Evolutionary conservation across 2,113 vertebrate genomes (phyloP).

Genomic region (Gopherus flavomarginatus): DNA sequence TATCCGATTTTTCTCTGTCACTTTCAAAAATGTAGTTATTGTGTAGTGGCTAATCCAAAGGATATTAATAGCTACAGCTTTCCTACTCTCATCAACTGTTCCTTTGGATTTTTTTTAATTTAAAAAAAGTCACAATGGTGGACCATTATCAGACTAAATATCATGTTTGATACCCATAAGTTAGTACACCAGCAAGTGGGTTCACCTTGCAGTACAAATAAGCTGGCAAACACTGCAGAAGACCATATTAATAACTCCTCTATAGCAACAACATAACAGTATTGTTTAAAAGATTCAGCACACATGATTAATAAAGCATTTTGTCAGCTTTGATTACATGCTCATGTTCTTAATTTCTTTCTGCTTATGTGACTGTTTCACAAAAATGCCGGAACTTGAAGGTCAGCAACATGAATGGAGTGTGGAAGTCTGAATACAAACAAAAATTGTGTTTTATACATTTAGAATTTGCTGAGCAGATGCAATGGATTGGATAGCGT

Average conservation of each 20-base stretch:
- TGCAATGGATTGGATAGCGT: neutral
- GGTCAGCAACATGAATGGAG: neutral
- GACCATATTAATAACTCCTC: neutral
- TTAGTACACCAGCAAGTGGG: neutral
- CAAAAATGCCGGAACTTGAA: neutral
- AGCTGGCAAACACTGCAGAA: neutral
- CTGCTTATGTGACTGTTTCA: neutral
- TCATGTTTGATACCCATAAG: neutral
- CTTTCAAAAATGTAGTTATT: neutral
- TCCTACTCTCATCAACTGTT: neutral
- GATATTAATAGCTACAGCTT: neutral
- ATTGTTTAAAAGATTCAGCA: neutral
- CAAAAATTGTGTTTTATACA: constrained; percentile 3
- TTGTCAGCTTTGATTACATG: constrained; percentile 21
- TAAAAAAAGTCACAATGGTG: neutral
- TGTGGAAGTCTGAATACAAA: neutral
- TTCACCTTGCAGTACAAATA: neutral
- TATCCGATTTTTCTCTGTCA: neutral
- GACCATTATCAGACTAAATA: constrained; percentile 3
- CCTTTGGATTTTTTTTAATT: neutral
- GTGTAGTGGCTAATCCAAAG: neutral
- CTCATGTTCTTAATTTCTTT: neutral
- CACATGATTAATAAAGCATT: neutral
- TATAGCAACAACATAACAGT: neutral
- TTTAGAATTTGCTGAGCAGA: neutral